Conservation (phyloP, 2,888 invertebrate species). For the Timema podura region DNA sequence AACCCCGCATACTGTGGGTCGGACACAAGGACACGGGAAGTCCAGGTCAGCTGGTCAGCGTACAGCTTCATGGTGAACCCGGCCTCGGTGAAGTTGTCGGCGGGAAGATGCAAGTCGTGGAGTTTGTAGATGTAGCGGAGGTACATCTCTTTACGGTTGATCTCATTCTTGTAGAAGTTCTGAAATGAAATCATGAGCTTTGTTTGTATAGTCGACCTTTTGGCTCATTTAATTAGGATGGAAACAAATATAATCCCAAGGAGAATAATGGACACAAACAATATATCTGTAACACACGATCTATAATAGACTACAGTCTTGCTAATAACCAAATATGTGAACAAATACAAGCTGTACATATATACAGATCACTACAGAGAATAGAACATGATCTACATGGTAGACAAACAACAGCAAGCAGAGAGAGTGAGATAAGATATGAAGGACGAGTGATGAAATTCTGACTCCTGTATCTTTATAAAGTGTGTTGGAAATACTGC, state of each 20-base stretch:
- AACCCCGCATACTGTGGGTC: constrained; percentile 58
- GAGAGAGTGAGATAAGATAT: too few species aligned
- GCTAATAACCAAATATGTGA: too few species aligned
- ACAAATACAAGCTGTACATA: too few species aligned
- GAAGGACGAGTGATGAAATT: too few species aligned
- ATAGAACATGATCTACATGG: too few species aligned
- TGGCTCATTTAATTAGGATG: too few species aligned
- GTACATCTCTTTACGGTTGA: constrained; percentile 94
- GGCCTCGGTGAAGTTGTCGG: constrained; percentile 91
- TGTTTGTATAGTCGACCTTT: background rate
- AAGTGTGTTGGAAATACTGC: too few species aligned
- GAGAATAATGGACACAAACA: background rate
- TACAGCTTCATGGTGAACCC: constrained; percentile 93
- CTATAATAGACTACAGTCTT: too few species aligned
- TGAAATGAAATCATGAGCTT: constrained; percentile 43
- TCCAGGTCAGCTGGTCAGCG: constrained; percentile 86
- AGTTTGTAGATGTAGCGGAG: constrained; percentile 92
- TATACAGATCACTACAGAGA: too few species aligned
- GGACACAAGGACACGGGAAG: constrained; percentile 44
- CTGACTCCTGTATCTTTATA: too few species aligned
- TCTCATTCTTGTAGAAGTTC: constrained; percentile 96
- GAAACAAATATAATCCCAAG: background rate
- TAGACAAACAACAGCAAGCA: too few species aligned
- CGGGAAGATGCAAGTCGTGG: constrained; percentile 84
- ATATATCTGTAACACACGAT: background rate